Conservation (phyloP, 2,888 invertebrate genomes). For the Nemoura dubitans region DNA sequence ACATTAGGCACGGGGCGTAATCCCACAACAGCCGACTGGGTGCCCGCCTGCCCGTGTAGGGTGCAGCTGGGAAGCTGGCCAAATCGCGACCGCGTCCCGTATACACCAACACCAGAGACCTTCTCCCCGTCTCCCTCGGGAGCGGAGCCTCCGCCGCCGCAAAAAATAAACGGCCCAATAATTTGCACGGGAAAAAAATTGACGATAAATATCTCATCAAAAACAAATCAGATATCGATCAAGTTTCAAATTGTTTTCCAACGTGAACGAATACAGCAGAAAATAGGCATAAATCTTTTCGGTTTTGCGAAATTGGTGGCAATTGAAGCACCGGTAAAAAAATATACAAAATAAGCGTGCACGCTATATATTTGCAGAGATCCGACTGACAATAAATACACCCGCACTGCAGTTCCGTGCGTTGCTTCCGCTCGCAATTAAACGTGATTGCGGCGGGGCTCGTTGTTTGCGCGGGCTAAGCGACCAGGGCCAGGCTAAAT, state of each 20-base stretch:
- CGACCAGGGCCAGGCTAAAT: too few species aligned
- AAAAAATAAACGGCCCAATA: not conserved
- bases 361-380: too few species aligned
- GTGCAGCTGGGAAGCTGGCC: not conserved
- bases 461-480: too few species aligned
- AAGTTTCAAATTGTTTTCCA: slow-evolving; percentile 1
- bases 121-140: too few species aligned
- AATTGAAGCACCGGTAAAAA: too few species aligned
- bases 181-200: not conserved
- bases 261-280: not conserved
- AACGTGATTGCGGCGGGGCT: too few species aligned
- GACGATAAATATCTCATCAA: slow-evolving; percentile 31
- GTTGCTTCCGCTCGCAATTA: not conserved
- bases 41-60: too few species aligned
- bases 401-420: not conserved
- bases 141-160: too few species aligned
- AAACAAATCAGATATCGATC: slow-evolving; percentile 35
- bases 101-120: too few species aligned
- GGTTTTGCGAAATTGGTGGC: not conserved
- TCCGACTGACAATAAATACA: too few species aligned
- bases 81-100: not conserved
- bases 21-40: not conserved
- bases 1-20: not conserved
- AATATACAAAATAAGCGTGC: too few species aligned
- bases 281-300: not conserved